Evolutionary conservation across 2,113 vertebrate genomes (phyloP).

Genomic region (Phocoena phocoena): DNA sequence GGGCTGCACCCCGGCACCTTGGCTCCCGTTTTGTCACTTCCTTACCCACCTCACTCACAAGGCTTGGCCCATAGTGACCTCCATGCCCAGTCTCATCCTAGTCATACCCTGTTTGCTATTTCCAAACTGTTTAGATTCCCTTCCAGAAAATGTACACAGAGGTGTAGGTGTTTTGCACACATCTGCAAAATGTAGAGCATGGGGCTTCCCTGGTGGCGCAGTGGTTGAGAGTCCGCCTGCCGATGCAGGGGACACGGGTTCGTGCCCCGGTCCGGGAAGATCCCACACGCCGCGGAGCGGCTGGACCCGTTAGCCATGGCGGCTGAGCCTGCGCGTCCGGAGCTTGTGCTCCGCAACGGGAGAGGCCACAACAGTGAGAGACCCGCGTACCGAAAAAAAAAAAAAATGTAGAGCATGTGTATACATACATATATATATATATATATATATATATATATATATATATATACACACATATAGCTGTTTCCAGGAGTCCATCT

Average conservation of each 20-base stretch:
- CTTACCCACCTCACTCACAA: background rate
- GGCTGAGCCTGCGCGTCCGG: too few species aligned
- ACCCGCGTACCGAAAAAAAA: too few species aligned
- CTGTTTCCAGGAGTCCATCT: background rate
- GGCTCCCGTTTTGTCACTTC: background rate
- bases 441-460: background rate
- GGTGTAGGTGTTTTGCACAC: background rate
- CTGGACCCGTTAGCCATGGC: rapidly evolving
- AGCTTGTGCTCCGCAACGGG: too few species aligned
- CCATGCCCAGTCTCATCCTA: background rate
- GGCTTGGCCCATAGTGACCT: background rate
- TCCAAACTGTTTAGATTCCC: background rate
- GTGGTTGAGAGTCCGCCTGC: too few species aligned
- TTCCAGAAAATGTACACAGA: background rate
- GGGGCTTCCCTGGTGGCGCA: too few species aligned
- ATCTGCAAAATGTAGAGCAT: background rate
- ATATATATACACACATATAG: background rate
- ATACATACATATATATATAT: background rate
- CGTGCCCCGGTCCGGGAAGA: too few species aligned
- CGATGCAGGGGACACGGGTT: too few species aligned
- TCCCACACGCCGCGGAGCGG: too few species aligned
- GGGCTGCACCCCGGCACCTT: background rate
- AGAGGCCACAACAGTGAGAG: too few species aligned
- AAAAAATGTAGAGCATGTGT: background rate
- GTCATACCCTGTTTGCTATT: background rate